phyloP scores from a whole-genome alignment of 2,888 invertebrate species.

The Rotaria macrura region DNA sequence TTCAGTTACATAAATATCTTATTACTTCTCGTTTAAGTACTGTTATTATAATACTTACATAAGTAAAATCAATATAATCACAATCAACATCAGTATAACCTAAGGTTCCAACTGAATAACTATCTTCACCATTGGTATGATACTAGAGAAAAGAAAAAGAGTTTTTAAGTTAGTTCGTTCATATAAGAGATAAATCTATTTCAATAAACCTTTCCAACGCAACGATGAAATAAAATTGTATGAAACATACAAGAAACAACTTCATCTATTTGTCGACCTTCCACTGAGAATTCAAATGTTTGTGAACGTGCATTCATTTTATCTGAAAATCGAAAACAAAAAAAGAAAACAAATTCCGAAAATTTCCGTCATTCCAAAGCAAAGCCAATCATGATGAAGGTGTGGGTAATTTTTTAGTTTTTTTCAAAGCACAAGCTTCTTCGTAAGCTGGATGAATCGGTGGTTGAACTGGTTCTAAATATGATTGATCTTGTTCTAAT shows the following conservation, averaged over 20 bases:
- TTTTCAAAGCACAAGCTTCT: constrained; percentile 24
- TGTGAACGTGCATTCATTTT: constrained; percentile 33
- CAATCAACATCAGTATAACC: constrained; percentile 93
- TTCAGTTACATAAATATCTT: too few relatives aligned
- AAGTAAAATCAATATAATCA: constrained; percentile 92
- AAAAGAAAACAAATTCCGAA: not conserved
- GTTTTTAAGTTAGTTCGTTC: not conserved
- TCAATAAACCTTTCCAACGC: constrained; percentile 49
- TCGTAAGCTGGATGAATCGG: constrained; percentile 32
- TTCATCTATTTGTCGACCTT: constrained; percentile 49
- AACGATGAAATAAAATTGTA: constrained; percentile 52
- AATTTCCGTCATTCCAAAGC: not conserved
- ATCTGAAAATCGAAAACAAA: not conserved
- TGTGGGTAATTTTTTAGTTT: not conserved
- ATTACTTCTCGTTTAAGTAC: too few relatives aligned
- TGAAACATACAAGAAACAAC: constrained; percentile 48
- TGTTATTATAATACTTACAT: constrained; percentile 58
- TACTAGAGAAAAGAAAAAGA: not conserved
- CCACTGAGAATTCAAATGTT: constrained; percentile 41
- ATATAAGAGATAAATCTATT: not conserved
- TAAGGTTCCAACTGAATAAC: constrained; percentile 85
- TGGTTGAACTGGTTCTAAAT: constrained; percentile 14
- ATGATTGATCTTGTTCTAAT: constrained; percentile 18
- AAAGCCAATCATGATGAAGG: not conserved
- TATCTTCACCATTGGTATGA: constrained; percentile 54